These are phyloP conservation scores for Microtus ochrogaster DNA, from an alignment of 2,113 vertebrate species.

Conservation along the genomic window DNA sequence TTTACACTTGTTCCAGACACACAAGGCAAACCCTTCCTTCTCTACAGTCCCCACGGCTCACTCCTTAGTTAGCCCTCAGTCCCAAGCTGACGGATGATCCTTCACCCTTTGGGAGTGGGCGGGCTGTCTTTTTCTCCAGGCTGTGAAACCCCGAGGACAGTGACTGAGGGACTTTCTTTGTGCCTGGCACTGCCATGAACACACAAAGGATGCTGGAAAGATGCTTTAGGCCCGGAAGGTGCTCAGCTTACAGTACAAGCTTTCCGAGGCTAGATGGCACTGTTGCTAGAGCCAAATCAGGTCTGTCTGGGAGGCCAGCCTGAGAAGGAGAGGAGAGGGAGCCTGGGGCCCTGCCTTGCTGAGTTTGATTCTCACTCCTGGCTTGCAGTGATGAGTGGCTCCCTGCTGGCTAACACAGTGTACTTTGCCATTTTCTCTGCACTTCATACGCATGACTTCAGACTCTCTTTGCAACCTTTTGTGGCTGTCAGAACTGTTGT, in stretches of 20 bases:
- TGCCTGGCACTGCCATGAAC: neutral
- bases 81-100: neutral
- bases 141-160: neutral
- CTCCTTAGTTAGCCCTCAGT: neutral
- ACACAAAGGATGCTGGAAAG: neutral
- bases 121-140: neutral
- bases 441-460: neutral
- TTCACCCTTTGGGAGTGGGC: neutral
- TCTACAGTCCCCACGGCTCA: neutral
- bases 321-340: neutral
- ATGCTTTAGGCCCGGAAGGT: neutral
- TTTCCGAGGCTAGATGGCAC: conserved; percentile 84
- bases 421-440: neutral
- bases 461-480: neutral
- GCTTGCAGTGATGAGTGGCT: neutral
- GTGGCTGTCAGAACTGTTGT: neutral
- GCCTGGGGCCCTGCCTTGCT: neutral
- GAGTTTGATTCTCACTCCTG: neutral
- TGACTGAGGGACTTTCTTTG: neutral
- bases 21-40: neutral
- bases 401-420: rapidly evolving
- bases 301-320: neutral
- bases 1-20: neutral
- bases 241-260: conserved; percentile 73
- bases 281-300: conserved; percentile 78